Percentiles rank a stretch among this genome's conserved stretches.
Conservation (phyloP, 2,113 vertebrate species). For the Engystomops pustulosus region DNA sequence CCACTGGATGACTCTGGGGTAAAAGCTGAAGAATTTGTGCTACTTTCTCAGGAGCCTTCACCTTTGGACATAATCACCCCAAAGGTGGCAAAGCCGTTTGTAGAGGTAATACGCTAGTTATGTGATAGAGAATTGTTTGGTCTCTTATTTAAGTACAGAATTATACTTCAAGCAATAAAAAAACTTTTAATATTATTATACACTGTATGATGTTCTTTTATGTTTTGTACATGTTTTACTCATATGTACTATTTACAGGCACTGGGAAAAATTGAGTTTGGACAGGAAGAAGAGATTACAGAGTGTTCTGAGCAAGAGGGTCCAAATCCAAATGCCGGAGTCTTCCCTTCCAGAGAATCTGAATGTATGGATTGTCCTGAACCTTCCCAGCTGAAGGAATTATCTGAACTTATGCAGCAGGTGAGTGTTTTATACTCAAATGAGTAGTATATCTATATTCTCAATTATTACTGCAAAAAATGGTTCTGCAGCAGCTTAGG, state of each 20-base stretch:
- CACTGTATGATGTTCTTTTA: too few species aligned
- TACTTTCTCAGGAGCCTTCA: constrained; percentile 86
- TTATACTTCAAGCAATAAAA: too few species aligned
- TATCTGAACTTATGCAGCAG: constrained; percentile 83
- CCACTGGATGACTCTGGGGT: constrained; percentile 73
- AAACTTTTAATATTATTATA: too few species aligned
- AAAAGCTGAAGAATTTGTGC: constrained; percentile 88
- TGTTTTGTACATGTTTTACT: background rate
- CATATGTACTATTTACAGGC: constrained; percentile 66
- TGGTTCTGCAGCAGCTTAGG: too few species aligned
- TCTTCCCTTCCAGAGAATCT: background rate
- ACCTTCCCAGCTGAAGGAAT: constrained; percentile 76
- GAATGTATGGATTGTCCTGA: constrained; percentile 60
- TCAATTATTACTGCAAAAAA: too few species aligned
- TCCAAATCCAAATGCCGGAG: constrained; percentile 53
- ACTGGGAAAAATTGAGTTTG: constrained; percentile 80
- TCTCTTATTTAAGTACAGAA: too few species aligned
- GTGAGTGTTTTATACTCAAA: too few species aligned
- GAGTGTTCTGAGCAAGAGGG: constrained; percentile 37
- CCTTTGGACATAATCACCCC: constrained; percentile 84
- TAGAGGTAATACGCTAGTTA: constrained; percentile 66
- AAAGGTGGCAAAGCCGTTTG: constrained; percentile 84
- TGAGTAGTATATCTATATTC: too few species aligned
- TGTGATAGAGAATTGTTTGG: too few species aligned
- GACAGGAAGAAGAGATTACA: constrained; percentile 59